Evolutionary conservation across 2,797 vertebrate species (phyloP).

Genomic region (Alauda arvensis): DNA sequence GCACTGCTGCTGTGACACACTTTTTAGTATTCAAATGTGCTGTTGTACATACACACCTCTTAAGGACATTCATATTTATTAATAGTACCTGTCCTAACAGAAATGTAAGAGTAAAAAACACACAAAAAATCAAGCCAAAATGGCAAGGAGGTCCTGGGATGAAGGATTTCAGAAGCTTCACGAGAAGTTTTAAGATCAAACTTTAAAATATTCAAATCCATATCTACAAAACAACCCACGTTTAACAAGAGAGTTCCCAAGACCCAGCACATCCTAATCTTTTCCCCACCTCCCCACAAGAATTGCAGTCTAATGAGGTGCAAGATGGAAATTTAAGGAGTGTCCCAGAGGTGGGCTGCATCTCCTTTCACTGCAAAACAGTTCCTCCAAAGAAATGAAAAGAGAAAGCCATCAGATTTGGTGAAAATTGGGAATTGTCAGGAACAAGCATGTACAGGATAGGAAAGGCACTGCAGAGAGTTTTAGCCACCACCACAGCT

Average conservation of each 20-base stretch:
- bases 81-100: neutral
- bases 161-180: slow-evolving; percentile 1
- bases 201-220: neutral
- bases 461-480: slow-evolving; percentile 57
- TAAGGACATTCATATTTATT: neutral
- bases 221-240: neutral
- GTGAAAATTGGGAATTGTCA: slow-evolving; percentile 27
- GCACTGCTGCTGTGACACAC: neutral
- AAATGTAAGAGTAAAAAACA: neutral
- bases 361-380: neutral
- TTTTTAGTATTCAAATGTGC: neutral
- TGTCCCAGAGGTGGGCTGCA: neutral
- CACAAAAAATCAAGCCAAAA: neutral
- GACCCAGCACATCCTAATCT: neutral
- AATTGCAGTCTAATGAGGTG: neutral
- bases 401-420: neutral
- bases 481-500: slow-evolving; percentile 56
- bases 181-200: neutral
- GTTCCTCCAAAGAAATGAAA: neutral
- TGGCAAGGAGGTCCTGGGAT: neutral
- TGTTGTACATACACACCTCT: neutral
- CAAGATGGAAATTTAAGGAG: neutral
- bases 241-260: neutral
- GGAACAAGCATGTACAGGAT: neutral
- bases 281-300: neutral